Evolutionary conservation across 2,888 invertebrate genomes (phyloP).

Genomic region (Eupithecia dodoneata): DNA sequence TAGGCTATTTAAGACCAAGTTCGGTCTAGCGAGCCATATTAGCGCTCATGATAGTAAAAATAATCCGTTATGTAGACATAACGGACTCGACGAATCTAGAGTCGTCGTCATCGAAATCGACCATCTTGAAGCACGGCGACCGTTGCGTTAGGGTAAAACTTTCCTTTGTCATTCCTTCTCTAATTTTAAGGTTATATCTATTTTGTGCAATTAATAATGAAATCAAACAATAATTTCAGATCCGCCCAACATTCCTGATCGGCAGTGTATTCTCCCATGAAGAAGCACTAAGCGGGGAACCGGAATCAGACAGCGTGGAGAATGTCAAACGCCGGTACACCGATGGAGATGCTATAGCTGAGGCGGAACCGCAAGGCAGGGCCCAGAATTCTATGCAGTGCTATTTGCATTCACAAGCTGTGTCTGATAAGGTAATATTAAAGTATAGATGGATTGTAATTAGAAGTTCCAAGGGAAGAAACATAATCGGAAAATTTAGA

Average conservation of each 20-base stretch:
- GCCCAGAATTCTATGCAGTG: conserved; percentile 81
- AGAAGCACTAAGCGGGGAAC: conserved; percentile 72
- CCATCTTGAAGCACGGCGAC: background rate
- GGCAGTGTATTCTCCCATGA: conserved; percentile 70
- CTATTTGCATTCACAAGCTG: conserved; percentile 78
- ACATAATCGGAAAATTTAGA: conserved; percentile 57
- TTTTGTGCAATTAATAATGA: background rate
- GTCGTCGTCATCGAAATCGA: background rate
- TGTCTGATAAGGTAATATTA: conserved; percentile 83
- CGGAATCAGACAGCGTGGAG: conserved; percentile 57
- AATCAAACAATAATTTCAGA: conserved; percentile 55
- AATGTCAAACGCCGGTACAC: conserved; percentile 55
- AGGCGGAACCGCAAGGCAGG: conserved; percentile 61
- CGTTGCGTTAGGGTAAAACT: background rate
- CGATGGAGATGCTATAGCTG: conserved; percentile 55
- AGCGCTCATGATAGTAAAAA: no score
- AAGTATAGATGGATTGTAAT: background rate
- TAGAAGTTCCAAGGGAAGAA: conserved; percentile 62
- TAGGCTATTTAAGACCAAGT: no score
- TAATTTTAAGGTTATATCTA: background rate
- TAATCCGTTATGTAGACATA: no score
- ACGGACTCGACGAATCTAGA: no score
- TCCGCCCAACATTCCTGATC: conserved; percentile 82
- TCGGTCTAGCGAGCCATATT: no score
- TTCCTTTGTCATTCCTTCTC: background rate